Base-by-base conservation (phyloP, 2,888 invertebrate genomes). In the Chrysotoxum bicinctum region DNA sequence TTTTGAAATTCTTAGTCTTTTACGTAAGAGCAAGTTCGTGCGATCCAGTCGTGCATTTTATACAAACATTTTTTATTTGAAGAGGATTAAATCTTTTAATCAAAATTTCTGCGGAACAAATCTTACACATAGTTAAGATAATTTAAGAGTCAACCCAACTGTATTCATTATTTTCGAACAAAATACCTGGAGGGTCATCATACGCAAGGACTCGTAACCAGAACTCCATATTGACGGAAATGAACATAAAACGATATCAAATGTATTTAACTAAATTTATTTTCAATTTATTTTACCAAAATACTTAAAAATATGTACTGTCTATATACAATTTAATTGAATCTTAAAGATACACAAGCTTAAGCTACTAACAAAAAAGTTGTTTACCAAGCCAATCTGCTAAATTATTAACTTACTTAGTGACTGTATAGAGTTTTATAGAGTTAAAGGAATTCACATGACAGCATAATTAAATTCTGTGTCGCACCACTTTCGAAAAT, bases 371-470 rank as follows among this genome's bases (percentile, higher is more conserved):
- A 70, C 58, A 52, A 35, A 6, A 56, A 35, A 37, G 48, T 75
- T 79, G 75, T 68, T 80, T 72, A 72, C 75, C 52, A 80, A 80
- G 32, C 70, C 45, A 52, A 79, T 64, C 45, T 45, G 12, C 66
- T 78, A 74, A 54, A 72, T 69, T 54, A 69, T 66, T 50, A 66
- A 70, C 60, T 74, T 72, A 68, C 58, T 48, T 72, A 85, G 54
- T 76, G 75, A 76, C 85, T 76, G 68, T 69, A 52, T 52, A 64
- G 7, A 64, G 64, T 62, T 62, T 54, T n/a, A 69, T 54, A 26
- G 62, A 62, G 73, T 80, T 62, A 68, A 73, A 69, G 81, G 85
- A 77, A 73, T 64, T 66, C 73, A 45, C 66, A 56, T 32, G 50
- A 23, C 48, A 35, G 5, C n/a, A n/a, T 81, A 69, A 81, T 69